Conservation (phyloP, 2,888 invertebrate species). For the Lithophane ornitopus region DNA sequence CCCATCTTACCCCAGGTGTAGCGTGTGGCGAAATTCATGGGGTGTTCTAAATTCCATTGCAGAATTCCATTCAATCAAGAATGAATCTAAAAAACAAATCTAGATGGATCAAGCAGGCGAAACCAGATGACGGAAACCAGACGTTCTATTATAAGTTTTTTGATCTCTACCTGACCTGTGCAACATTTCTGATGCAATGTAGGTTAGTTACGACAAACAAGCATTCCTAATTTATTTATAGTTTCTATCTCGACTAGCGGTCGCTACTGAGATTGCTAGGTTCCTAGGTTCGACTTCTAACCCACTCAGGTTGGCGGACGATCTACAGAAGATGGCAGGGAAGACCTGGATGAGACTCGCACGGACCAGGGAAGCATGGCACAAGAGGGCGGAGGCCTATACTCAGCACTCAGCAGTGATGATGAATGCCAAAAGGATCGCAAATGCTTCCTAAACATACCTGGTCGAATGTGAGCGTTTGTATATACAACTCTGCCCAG, state of each 20-base stretch:
- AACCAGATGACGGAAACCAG: conserved; percentile 36
- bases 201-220: conserved; percentile 30
- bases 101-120: conserved; percentile 2
- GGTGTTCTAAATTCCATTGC: conserved; percentile 21
- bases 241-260: background rate
- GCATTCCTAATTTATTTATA: conserved; percentile 6
- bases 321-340: background rate
- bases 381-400: no score
- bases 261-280: background rate
- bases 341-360: background rate
- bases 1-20: conserved; percentile 4
- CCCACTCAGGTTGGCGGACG: background rate
- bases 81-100: conserved; percentile 12
- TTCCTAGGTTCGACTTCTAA: background rate
- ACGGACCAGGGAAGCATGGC: background rate
- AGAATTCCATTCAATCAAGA: conserved; percentile 29
- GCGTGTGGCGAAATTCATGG: background rate
- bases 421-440: background rate
- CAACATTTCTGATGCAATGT: conserved; percentile 18
- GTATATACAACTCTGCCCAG: background rate
- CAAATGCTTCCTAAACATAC: background rate
- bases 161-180: conserved; percentile 26
- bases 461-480: background rate
- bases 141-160: conserved; percentile 22
- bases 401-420: background rate